These are phyloP conservation scores for Lepidothrix coronata DNA, from an alignment of 2,113 vertebrate genomes.

Conservation along the genomic window DNA sequence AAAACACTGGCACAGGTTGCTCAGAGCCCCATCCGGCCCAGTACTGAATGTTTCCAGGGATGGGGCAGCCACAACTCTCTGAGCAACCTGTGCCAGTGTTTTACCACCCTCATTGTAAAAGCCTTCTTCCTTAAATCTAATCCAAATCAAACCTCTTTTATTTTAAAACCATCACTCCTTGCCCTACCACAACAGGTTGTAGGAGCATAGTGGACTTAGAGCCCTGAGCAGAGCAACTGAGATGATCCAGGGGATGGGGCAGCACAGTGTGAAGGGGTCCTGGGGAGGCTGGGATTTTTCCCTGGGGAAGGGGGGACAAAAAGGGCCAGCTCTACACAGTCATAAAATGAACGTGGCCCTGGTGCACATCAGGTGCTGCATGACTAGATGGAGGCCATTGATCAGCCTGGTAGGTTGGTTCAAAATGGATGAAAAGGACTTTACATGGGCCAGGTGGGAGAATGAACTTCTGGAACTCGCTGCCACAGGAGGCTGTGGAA, in stretches of 20 bases:
- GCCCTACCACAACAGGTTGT: neutral
- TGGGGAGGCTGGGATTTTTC: neutral
- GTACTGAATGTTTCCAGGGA: neutral
- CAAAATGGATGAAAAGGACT: conserved; percentile 1
- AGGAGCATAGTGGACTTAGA: neutral
- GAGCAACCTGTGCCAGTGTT: neutral
- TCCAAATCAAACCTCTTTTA: neutral
- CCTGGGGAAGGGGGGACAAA: neutral
- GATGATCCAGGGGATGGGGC: neutral
- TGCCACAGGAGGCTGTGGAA: neutral
- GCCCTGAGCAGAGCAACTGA: neutral
- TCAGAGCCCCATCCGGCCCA: neutral
- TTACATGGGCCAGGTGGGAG: neutral
- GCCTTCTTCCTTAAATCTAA: neutral
- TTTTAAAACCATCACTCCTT: neutral
- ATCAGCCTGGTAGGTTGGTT: neutral
- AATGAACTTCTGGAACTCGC: conserved; percentile 34
- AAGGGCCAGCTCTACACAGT: neutral
- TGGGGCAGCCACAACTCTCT: neutral
- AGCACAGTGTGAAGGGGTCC: neutral
- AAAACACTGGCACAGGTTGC: too few relatives aligned
- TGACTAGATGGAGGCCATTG: neutral
- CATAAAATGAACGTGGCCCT: neutral
- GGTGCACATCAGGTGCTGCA: neutral
- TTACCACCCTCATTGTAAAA: neutral